Base-by-base conservation (phyloP, 1,140 invertebrate genomes). In the Sarcophaga peregrina region DNA sequence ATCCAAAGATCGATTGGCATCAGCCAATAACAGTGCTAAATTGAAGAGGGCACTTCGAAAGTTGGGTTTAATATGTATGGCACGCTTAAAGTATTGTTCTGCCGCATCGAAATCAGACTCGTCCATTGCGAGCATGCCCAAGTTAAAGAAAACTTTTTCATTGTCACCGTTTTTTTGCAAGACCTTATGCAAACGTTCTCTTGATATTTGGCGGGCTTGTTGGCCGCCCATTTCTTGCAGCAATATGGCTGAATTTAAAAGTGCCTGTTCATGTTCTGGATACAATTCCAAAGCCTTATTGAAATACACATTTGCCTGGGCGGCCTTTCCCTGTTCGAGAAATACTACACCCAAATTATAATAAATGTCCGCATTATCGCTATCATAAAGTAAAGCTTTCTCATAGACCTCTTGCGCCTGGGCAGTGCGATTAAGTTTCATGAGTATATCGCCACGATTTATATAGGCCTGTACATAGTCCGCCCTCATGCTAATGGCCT, bases 381-480 rank as follows among this genome's bases (percentile, higher is more conserved):
- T 97, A 89, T 98, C 97, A 91, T 98, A 98, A 85, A 97, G 94
- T 25, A 99, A 91, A 0, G 98, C 98, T 89, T 95, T 93, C 89
- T 98, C 96, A 88, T 99, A 99, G 37, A 98, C 97, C 89, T 98
- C 95, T 90, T 97, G 96, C 0, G 98, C 98, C 91, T 99, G 97
- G 87, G 97, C 95, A 6, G 97, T 98, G 84, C 97, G 94, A 91
- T 98, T 98, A 86, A 99, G 92, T 92, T 98, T 98, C 87, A 99
- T 96, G 72, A 98, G 93, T 89, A 99, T 96, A 91, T 99, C 98
- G 0, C 97, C 98, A 80, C 97, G 93, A 91, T 99, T 99, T 85
- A 99, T 99, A 88, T 99, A 99, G 7, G 98, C 98, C 90, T 99
- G 96, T 0, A 97, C 97, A 90, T 98, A 99, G 92, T 99, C 98